Evolutionary conservation across 2,113 vertebrate genomes (phyloP), one percentile per base, ranked within the genome.

Genomic region (Myanophis thanlyinensis): DNA sequence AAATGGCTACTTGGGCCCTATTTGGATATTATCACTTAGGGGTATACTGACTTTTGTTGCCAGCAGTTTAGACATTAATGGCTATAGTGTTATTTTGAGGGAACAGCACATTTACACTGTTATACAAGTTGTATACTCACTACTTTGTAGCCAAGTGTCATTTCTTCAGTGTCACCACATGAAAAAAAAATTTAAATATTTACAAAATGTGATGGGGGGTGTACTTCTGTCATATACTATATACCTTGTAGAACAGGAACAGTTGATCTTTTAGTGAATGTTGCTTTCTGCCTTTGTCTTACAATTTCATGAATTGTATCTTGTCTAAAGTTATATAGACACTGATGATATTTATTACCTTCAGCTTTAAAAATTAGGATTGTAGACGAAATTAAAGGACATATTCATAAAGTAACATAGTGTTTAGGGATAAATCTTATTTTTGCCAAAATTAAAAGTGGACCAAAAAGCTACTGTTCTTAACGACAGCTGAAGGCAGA

Each of bases 391-490:
- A 56, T 80, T 15, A 92, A 40, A 48, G 49, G 52, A 54, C 54
- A 90, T 94, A 90, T 25, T 67, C 25, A 18, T 91, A 94, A 56
- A 46, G 93, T 47, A 96, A 93, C 92, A 30, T 23, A 85, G 87
- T 47, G 15, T 96, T 96, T 95, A 80, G 92, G 1, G 89, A 18
- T 91, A 88, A 94, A 92, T 54, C 88, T 91, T 47, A 90, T 91
- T 94, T 95, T 95, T 93, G 92, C 49, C 90, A 91, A 94, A 92
- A 95, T 90, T 88, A 92, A 93, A 73, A 48, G 18, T 92, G 47
- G 86, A 93, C 93, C 95, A 73, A 96, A 94, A 93, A 93, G 40
- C 95, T 93, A 51, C 62, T 88, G 6, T 97, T 97, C 88, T 95
- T 22, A 89, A 93, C 59, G 90, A 94, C 54, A 88, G 93, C 96